Conservation (phyloP, 2,888 invertebrate genomes). For the Lasioglossum villosulum region DNA sequence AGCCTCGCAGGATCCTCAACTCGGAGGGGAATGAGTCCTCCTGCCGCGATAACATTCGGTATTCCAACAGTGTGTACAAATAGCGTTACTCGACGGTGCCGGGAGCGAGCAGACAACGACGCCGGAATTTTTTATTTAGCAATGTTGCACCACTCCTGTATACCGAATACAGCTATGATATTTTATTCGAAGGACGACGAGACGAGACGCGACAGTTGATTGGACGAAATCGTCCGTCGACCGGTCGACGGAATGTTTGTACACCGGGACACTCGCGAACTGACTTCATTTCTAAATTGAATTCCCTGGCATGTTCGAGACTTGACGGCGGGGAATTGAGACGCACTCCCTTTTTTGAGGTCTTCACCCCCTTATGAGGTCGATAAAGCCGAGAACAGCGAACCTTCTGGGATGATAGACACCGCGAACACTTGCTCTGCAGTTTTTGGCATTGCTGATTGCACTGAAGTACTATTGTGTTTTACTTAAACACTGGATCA, state of each 20-base stretch:
- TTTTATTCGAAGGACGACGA: background rate
- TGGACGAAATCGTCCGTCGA: background rate
- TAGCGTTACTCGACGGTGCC: constrained; percentile 23
- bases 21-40: constrained; percentile 28
- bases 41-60: constrained; percentile 41
- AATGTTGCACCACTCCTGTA: background rate
- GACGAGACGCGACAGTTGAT: constrained; percentile 12
- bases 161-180: constrained; percentile 1
- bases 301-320: constrained; percentile 22
- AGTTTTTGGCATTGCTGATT: background rate
- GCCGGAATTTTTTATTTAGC: constrained; percentile 39
- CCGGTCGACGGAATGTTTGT: constrained; percentile 8
- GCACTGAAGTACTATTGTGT: background rate
- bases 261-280: background rate
- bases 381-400: background rate
- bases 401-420: background rate
- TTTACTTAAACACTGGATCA: background rate
- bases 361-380: background rate
- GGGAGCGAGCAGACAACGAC: constrained; percentile 20
- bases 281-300: constrained; percentile 9
- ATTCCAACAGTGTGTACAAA: constrained; percentile 36
- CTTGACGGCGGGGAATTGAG: background rate
- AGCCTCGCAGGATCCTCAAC: background rate
- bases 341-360: background rate
- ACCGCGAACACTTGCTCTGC: background rate